Conservation (phyloP, 2,888 invertebrate genomes). For the Ischnus inquisitorius region DNA sequence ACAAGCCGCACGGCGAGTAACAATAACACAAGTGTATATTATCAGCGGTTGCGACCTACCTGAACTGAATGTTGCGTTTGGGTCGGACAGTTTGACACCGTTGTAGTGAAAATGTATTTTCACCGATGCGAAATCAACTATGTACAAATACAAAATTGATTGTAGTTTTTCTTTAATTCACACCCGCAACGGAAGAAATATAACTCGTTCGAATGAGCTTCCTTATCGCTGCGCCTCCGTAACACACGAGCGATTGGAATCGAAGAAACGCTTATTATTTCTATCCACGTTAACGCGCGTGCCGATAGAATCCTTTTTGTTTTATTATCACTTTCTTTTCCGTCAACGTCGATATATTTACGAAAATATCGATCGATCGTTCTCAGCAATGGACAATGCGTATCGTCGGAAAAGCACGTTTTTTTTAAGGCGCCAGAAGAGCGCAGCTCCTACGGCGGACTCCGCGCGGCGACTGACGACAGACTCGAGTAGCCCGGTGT, state of each 20-base stretch:
- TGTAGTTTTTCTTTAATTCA: conserved; percentile 20
- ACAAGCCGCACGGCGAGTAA: not conserved
- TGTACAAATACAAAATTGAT: conserved; percentile 11
- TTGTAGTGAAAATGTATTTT: conserved; percentile 43
- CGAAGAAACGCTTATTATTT: conserved; percentile 58
- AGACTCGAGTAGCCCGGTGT: conserved; percentile 51
- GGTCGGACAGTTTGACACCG: conserved; percentile 68
- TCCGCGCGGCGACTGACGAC: conserved; percentile 73
- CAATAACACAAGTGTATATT: not conserved
- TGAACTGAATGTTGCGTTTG: conserved; percentile 71
- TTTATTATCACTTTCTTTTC: conserved; percentile 23
- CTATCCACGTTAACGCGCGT: conserved; percentile 10
- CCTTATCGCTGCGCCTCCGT: conserved; percentile 42
- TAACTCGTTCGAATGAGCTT: conserved; percentile 48
- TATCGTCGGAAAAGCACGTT: conserved; percentile 22
- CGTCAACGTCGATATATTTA: not conserved
- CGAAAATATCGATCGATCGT: not conserved
- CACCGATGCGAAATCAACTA: not conserved
- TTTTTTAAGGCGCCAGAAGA: conserved; percentile 67
- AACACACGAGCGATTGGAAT: conserved; percentile 52
- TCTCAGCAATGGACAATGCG: not conserved
- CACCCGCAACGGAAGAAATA: conserved; percentile 33
- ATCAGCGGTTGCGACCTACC: conserved; percentile 68
- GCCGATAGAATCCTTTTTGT: conserved; percentile 9
- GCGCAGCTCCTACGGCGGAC: conserved; percentile 78